These are phyloP conservation scores for Neomonachus schauinslandi DNA, from an alignment of 2,113 vertebrate species.

Conservation along the genomic window DNA sequence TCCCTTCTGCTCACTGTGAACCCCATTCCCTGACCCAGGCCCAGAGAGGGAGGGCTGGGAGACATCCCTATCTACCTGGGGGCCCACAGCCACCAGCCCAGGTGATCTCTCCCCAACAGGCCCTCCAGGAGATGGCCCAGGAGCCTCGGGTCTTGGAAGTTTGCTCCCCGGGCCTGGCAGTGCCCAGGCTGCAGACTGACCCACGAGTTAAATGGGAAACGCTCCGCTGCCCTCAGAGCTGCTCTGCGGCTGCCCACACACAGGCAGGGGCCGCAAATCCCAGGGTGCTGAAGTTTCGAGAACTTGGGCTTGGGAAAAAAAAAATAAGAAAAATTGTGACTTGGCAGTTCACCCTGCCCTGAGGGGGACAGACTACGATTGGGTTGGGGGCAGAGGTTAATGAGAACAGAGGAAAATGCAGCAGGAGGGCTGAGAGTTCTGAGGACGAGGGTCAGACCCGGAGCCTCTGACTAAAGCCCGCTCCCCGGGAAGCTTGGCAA, in stretches of 20 bases:
- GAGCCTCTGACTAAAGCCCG: not conserved
- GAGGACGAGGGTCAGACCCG: not conserved
- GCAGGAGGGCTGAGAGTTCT: slow-evolving; percentile 10
- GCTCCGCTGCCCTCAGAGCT: not conserved
- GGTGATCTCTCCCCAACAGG: not conserved
- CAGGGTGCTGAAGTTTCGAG: not conserved
- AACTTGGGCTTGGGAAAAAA: not conserved
- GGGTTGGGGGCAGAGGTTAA: not conserved
- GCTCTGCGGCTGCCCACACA: not conserved
- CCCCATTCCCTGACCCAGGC: not conserved
- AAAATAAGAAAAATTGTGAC: slow-evolving; percentile 7
- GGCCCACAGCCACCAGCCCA: not conserved
- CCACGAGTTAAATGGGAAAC: not conserved
- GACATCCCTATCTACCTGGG: no score
- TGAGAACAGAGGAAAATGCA: slow-evolving; percentile 39
- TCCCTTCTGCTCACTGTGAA: not conserved
- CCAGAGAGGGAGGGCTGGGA: not conserved
- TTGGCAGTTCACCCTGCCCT: not conserved
- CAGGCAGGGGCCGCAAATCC: not conserved
- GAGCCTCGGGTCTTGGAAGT: not conserved
- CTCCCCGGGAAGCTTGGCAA: slow-evolving; percentile 52
- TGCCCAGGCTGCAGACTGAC: not conserved
- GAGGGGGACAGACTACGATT: not conserved
- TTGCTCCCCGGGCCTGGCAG: not conserved
- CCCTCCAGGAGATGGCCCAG: not conserved